phyloP scores from a whole-genome alignment of 2,888 invertebrate species.

The Philonicus albiceps region DNA sequence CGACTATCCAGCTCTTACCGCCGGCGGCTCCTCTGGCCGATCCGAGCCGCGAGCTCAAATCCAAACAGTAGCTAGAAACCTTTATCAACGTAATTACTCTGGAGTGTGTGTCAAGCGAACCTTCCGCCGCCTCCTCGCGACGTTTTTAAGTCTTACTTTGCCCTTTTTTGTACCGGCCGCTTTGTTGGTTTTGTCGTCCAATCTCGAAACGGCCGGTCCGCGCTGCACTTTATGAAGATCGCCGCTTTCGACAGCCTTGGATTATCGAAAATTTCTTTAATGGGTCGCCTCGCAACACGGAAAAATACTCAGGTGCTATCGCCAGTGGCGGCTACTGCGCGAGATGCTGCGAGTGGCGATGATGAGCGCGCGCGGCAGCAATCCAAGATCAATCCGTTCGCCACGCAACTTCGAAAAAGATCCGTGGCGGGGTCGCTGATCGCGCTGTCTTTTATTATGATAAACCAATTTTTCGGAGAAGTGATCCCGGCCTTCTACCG shows the following conservation, averaged over 20 bases:
- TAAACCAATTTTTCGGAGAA: not conserved
- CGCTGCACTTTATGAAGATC: conserved; percentile 15
- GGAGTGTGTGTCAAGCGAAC: conserved; percentile 30
- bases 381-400: not conserved
- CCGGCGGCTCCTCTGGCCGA: not conserved
- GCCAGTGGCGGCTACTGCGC: conserved; percentile 59
- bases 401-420: not conserved
- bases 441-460: not conserved
- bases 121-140: conserved; percentile 9
- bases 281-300: conserved; percentile 65
- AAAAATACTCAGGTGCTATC: conserved; percentile 65
- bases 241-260: conserved; percentile 40
- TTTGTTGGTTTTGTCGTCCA: conserved; percentile 39
- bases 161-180: not conserved
- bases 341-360: conserved; percentile 35
- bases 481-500: not conserved
- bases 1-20: not conserved
- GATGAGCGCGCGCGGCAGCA: conserved; percentile 27
- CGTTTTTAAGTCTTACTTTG: not conserved
- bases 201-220: not conserved
- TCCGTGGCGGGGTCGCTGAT: not conserved
- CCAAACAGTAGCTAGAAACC: conserved; percentile 45
- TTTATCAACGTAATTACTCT: conserved; percentile 45
- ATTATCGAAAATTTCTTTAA: conserved; percentile 60
- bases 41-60: not conserved